Evolutionary conservation across 2,888 invertebrate species (phyloP), one percentile per base, ranked within the genome.

Genomic region (Leptopilina syphax): DNA sequence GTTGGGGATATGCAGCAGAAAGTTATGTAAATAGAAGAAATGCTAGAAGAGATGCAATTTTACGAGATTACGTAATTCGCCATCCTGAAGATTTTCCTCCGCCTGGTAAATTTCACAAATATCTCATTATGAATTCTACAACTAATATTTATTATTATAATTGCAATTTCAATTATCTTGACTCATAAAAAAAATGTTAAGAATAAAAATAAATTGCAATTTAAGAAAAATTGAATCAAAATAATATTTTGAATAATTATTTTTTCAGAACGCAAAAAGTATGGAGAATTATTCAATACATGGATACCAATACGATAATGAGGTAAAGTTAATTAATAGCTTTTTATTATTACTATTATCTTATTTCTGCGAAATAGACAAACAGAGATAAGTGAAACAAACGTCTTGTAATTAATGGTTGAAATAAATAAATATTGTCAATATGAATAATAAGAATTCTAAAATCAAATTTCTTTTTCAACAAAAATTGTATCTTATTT

Each of bases 71-170:
- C 77, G 87, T 92, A 66, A 89, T 68, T 12, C 83, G 24, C 6
- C 89, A 91, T 84, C 91, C 92, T 54, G 90, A 91, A 76, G 87
- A 88, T 80, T 92, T 91, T 84, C 89, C 88, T 13, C 79, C 82
- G 44, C 91, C 91, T 84, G 84, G 91, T 91, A 86, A 47, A 9
- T 60, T 60, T 18, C n/a, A 66, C 76, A 7, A 18, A 18, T 6
- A 70, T 7, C 13, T 12, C 10, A 8, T 57, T 27, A 27, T 27
- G 27, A 34, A 34, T 3, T 34, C 4, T 34, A 34, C 34, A 34
- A 34, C 34, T 34, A 34, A 34, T 34, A 34, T 34, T 3, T 34
- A 34, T 34, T 34, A 34, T 34, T 34, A 34, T 34, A 34, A 34
- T 34, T 34, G 34, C 34, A 34, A 34, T 34, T 34, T 34, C 34